Evolutionary conservation across 2,113 vertebrate species (phyloP).

Genomic region (Struthidea cinerea): DNA sequence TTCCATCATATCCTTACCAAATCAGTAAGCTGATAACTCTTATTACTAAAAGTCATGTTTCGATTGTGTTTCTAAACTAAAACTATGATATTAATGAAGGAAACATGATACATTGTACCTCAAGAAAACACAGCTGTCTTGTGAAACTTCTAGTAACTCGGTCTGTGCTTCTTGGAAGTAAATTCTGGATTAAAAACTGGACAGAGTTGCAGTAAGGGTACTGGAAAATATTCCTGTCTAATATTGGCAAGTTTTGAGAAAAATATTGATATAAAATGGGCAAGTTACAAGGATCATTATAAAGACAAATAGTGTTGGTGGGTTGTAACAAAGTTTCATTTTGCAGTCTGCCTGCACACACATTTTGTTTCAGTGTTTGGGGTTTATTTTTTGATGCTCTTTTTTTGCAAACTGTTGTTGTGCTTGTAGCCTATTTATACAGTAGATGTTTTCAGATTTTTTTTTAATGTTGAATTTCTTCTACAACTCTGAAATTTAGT

Average conservation of each 20-base stretch:
- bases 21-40: neutral
- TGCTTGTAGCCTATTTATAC: neutral
- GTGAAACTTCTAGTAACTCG: neutral
- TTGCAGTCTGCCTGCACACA: neutral
- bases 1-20: neutral
- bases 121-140: neutral
- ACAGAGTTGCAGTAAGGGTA: neutral
- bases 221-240: neutral
- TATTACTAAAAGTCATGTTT: neutral
- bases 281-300: neutral
- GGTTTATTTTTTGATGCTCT: neutral
- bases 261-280: neutral
- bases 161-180: neutral
- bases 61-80: neutral
- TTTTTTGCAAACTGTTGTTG: neutral
- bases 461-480: neutral
- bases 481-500: neutral
- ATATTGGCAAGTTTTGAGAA: neutral
- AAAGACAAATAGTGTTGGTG: neutral
- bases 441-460: neutral
- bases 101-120: neutral
- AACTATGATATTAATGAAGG: neutral
- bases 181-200: slow-evolving; percentile 22
- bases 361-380: neutral
- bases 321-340: neutral